Percentiles rank a stretch among this genome's conserved stretches.
Evolutionary conservation across 2,797 vertebrate species (phyloP).

Genomic region (Ibycter americanus): DNA sequence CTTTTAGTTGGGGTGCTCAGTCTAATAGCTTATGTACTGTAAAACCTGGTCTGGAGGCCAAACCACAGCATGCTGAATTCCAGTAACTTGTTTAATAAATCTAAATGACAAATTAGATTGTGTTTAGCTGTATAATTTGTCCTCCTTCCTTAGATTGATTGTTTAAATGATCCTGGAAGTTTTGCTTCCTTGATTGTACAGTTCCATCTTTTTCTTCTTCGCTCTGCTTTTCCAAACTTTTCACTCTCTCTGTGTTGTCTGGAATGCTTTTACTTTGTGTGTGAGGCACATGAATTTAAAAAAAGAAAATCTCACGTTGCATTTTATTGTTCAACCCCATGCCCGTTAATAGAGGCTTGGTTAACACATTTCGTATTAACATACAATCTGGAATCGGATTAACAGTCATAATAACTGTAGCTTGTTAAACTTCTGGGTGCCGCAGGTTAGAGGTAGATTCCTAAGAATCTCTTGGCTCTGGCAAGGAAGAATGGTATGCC

Average conservation of each 20-base stretch:
- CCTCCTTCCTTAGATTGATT: background rate
- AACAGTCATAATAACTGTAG: background rate
- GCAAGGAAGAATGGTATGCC: background rate
- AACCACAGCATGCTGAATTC: background rate
- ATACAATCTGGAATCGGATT: background rate
- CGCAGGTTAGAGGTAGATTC: background rate
- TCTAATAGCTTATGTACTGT: background rate
- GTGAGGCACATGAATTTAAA: background rate
- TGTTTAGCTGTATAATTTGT: background rate
- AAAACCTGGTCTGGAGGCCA: background rate
- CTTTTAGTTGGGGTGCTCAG: background rate
- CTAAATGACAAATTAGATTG: background rate
- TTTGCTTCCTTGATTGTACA: background rate
- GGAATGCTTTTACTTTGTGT: background rate
- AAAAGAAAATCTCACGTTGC: background rate
- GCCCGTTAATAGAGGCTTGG: background rate
- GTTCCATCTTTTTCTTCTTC: background rate
- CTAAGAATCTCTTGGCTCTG: background rate
- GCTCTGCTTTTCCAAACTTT: background rate
- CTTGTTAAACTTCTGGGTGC: background rate
- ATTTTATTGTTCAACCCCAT: background rate
- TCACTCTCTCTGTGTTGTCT: background rate
- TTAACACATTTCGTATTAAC: background rate
- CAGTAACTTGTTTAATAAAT: background rate
- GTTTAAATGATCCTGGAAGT: background rate